Evolutionary conservation across 2,888 invertebrate genomes (phyloP).

Genomic region (Drosophila lutescens): DNA sequence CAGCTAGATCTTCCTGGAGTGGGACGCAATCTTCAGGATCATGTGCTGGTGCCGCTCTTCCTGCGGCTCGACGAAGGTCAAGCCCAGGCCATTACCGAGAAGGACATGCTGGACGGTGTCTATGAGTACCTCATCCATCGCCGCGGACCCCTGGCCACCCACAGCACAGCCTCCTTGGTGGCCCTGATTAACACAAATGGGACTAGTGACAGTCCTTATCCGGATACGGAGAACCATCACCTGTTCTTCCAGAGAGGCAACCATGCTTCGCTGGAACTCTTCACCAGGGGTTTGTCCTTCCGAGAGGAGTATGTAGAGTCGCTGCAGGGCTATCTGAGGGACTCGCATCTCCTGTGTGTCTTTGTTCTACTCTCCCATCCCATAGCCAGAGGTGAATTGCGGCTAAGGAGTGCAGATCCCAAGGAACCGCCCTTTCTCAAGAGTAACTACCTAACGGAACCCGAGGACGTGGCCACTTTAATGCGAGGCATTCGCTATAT

Average conservation of each 20-base stretch:
- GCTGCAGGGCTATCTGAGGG: constrained; percentile 38
- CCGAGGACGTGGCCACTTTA: constrained; percentile 86
- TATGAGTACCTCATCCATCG: constrained; percentile 85
- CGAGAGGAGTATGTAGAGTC: constrained; percentile 39
- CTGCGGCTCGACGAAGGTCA: constrained; percentile 82
- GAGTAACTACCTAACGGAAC: constrained; percentile 87
- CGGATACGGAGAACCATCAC: constrained; percentile 86
- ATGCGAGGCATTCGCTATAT: constrained; percentile 85
- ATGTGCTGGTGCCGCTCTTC: constrained; percentile 86
- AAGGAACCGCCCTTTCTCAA: constrained; percentile 87
- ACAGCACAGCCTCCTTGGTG: constrained; percentile 83
- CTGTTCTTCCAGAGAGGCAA: constrained; percentile 69
- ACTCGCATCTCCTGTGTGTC: constrained; percentile 81
- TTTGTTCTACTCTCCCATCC: constrained; percentile 84
- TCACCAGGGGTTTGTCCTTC: constrained; percentile 43
- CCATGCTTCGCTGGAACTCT: constrained; percentile 26
- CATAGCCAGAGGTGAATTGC: constrained; percentile 85
- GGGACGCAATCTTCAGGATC: constrained; percentile 92
- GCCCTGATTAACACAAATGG: constrained; percentile 86
- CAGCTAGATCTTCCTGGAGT: constrained; percentile 83
- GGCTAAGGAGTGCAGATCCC: constrained; percentile 85
- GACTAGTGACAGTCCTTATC: constrained; percentile 85
- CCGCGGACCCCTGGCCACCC: constrained; percentile 85
- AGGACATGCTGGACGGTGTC: constrained; percentile 69
- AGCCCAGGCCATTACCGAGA: constrained; percentile 56